Evolutionary conservation across 2,888 invertebrate species (phyloP), one percentile per base, ranked within the genome.

Genomic region (Orthosia gothica): DNA sequence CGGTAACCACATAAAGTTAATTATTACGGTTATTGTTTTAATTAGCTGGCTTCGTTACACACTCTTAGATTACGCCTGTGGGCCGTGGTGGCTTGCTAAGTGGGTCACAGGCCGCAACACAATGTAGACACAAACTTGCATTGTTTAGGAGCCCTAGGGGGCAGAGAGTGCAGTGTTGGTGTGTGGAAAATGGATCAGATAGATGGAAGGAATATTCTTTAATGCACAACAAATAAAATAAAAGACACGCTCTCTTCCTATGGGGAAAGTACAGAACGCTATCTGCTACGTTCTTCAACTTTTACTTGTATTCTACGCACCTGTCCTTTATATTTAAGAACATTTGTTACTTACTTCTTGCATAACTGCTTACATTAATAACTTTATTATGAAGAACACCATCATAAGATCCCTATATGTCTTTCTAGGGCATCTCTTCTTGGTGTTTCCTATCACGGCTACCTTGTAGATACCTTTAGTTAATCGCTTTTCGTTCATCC

Each of bases 1-100:
- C 52, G 54, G 26, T 11, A 72, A 58, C n/a, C 66, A 26, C 63
- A 57, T 61, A 70, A 69, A 71, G 62, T 68, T 81, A 70, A 81
- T 83, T 68, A 78, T 32, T 65, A 58, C 54, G 64, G 59, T 78
- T 78, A 82, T 82, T 74, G 81, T 79, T 79, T 72, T 74, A 84
- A 83, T 83, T 84, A 84, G 64, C n/a, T 70, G 15, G 55, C 71
- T 72, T 78, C 50, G 78, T 70, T 64, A 82, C 69, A 72, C 68
- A 32, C 50, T 77, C 70, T 84, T 59, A 69, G 70, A 79, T 75
- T 81, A 82, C 70, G 54, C 50, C 55, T 77, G 63, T 32, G 66
- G 69, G 26, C 26, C 76, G 79, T 26, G 76, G 76, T 79, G 55
- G 50, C n/a, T 16, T 50, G 3, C 26, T 63, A 81, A 82, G 78